A percentile compares a stretch with the other conserved stretches of the same genome.
These are phyloP conservation scores for Eumaeus atala DNA, from an alignment of 1,140 invertebrate genomes.

Conservation along the genomic window DNA sequence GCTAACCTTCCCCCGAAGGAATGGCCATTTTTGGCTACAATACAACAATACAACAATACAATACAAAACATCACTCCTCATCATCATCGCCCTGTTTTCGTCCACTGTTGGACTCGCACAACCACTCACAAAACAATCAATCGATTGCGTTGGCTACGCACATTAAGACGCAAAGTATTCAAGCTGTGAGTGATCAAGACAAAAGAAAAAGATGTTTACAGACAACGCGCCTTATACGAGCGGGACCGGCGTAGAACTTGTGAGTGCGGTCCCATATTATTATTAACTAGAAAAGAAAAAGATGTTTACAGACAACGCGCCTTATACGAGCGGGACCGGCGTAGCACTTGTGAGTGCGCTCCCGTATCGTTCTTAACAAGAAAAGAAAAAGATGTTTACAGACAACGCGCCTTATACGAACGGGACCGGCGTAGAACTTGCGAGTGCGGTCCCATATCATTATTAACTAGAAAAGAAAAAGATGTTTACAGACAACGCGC, in stretches of 20 bases:
- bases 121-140: too few relatives aligned
- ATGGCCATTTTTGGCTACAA: too few relatives aligned
- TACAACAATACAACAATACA: too few relatives aligned
- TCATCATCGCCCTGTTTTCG: too few relatives aligned
- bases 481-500: conserved; percentile 2
- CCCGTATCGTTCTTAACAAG: too few relatives aligned
- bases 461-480: conserved; percentile 3
- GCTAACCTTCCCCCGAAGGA: too few relatives aligned
- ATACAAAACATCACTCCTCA: too few relatives aligned
- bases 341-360: too few relatives aligned
- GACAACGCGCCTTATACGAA: conserved; percentile 2
- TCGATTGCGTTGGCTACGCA: too few relatives aligned
- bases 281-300: conserved; percentile 3
- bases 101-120: too few relatives aligned
- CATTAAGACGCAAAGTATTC: not conserved
- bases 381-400: conserved; percentile 4
- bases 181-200: not conserved
- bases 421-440: not conserved
- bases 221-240: conserved; percentile 2
- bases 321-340: not conserved
- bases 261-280: too few relatives aligned
- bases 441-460: too few relatives aligned
- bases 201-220: conserved; percentile 4
- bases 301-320: conserved; percentile 2
- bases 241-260: not conserved